Percentiles rank a stretch among this genome's conserved stretches.
phyloP scores from a whole-genome alignment of 1,140 invertebrate species.

The Danaus plexippus region DNA sequence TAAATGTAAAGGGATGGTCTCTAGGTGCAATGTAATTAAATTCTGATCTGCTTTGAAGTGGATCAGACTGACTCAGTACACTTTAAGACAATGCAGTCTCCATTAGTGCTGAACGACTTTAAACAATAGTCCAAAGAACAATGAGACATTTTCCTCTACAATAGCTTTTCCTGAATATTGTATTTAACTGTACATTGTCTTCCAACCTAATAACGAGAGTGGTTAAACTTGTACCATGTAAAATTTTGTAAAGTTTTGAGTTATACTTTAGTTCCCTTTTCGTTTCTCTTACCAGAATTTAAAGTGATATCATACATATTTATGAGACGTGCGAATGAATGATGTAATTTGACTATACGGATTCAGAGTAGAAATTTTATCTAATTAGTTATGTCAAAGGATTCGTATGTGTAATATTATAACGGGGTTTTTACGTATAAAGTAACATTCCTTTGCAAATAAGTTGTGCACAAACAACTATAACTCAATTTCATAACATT shows the following conservation, averaged over 20 bases:
- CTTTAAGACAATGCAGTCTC: conserved; percentile 56
- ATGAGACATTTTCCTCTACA: conserved; percentile 60
- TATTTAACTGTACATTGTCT: conserved; percentile 57
- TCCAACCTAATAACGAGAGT: conserved; percentile 39
- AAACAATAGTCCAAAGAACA: conserved; percentile 55
- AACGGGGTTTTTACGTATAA: too few species aligned
- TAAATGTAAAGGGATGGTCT: neutral
- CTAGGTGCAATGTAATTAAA: conserved; percentile 11
- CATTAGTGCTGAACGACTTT: conserved; percentile 50
- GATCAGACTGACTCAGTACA: conserved; percentile 36
- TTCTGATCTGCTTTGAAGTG: conserved; percentile 25
- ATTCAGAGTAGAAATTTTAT: neutral
- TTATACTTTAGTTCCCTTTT: conserved; percentile 41
- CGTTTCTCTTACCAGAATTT: conserved; percentile 35
- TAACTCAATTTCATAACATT: too few species aligned
- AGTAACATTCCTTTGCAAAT: too few species aligned
- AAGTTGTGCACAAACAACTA: too few species aligned
- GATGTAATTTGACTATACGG: neutral
- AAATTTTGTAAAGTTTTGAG: conserved; percentile 41
- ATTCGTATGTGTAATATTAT: too few species aligned
- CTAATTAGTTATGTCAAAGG: too few species aligned
- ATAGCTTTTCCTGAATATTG: conserved; percentile 65
- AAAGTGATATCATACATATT: conserved; percentile 48
- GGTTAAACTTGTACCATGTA: conserved; percentile 40
- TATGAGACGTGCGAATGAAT: conserved; percentile 24